phyloP scores from a whole-genome alignment of 64 coral and sea anemone genomes.

The Montipora foliosa region DNA sequence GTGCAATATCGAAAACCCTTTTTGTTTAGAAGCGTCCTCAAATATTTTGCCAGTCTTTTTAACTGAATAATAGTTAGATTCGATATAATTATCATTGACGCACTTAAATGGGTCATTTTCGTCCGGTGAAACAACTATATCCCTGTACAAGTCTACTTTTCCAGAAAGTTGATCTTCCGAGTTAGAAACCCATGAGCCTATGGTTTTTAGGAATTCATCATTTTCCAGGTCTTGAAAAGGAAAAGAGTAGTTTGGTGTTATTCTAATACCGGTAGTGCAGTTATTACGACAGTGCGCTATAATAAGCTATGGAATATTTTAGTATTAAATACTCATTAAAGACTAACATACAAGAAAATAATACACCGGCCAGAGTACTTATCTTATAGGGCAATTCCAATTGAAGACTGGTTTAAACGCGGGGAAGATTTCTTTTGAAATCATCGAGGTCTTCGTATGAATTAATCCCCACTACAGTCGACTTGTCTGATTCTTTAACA shows the following conservation, averaged over 20 bases:
- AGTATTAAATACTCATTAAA: neutral
- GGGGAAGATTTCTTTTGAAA: neutral
- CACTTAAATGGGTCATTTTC: no score
- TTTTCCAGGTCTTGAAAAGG: no score
- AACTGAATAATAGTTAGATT: conserved; percentile 2
- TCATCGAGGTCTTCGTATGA: neutral
- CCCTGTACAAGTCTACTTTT: no score
- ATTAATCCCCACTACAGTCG: neutral
- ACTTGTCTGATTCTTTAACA: neutral
- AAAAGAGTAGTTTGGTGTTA: no score
- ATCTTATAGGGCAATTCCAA: neutral
- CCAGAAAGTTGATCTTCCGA: neutral
- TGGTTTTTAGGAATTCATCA: no score
- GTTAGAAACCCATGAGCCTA: no score
- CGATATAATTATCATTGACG: no score
- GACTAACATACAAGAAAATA: neutral
- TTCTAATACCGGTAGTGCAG: no score
- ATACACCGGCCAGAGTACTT: neutral
- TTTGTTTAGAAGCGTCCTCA: neutral
- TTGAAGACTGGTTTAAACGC: neutral
- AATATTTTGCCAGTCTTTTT: neutral
- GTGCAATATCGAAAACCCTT: no score
- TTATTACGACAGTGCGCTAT: no score
- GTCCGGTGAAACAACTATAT: no score
- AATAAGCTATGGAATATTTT: neutral